Evolutionary conservation across 2,888 invertebrate species (phyloP).

Genomic region (Xestia ashworthii): DNA sequence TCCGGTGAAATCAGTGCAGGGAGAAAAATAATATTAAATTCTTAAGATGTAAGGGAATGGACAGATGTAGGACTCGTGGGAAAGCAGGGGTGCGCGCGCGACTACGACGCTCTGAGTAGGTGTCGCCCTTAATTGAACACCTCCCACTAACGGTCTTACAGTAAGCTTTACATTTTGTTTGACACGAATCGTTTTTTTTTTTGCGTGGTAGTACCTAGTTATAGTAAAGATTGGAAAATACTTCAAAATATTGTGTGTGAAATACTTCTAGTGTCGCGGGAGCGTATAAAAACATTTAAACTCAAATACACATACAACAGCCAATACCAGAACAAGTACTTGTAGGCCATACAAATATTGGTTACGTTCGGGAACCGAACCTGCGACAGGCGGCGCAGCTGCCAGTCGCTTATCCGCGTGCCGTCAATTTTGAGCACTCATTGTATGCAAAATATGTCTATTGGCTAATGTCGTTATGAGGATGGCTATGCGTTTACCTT

Average conservation of each 20-base stretch:
- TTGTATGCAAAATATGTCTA: too few species aligned
- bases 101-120: slow-evolving; percentile 33
- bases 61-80: slow-evolving; percentile 61
- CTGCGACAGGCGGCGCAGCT: too few species aligned
- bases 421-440: too few species aligned
- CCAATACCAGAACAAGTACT: too few species aligned
- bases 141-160: slow-evolving; percentile 41
- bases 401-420: too few species aligned
- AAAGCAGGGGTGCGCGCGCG: slow-evolving; percentile 52
- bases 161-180: not conserved
- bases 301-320: too few species aligned
- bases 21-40: slow-evolving; percentile 35
- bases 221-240: not conserved
- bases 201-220: too few species aligned
- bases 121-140: slow-evolving; percentile 47
- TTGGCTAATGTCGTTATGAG: too few species aligned
- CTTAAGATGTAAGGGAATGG: slow-evolving; percentile 60
- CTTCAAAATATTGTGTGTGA: not conserved
- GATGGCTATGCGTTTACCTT: too few species aligned
- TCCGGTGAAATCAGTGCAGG: slow-evolving; percentile 52
- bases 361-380: too few species aligned
- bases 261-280: not conserved
- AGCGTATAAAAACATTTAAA: not conserved
- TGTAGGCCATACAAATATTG: too few species aligned
- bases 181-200: not conserved